These are phyloP conservation scores for Eidolon dupreanum DNA, from an alignment of 2,797 vertebrate genomes.

Conservation along the genomic window DNA sequence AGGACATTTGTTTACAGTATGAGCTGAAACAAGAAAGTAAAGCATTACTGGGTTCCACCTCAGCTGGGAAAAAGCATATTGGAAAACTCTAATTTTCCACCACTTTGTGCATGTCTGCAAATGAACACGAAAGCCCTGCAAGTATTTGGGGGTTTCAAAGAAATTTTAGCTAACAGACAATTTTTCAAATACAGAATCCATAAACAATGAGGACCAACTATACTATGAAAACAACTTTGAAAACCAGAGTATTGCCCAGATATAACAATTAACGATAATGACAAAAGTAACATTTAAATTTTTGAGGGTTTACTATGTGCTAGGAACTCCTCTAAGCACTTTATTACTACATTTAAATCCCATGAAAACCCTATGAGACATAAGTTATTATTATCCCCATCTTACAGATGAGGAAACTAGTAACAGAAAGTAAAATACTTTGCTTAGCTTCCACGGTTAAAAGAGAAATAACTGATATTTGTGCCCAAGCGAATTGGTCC, in stretches of 20 bases:
- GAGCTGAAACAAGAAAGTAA: neutral
- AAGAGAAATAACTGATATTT: neutral
- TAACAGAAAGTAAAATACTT: neutral
- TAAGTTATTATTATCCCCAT: neutral
- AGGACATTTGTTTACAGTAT: neutral
- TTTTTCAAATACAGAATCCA: neutral
- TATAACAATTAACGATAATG: neutral
- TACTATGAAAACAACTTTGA: neutral
- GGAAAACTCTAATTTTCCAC: neutral
- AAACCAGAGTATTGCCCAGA: neutral
- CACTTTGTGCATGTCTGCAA: neutral
- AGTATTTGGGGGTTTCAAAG: neutral
- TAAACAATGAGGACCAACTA: neutral
- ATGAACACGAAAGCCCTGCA: neutral
- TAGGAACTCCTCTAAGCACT: neutral
- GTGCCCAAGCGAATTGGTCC: neutral
- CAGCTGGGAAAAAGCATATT: fast-evolving
- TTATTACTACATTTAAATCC: neutral
- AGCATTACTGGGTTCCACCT: neutral
- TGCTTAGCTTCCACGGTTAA: neutral
- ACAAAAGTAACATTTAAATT: neutral
- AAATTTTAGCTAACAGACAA: neutral
- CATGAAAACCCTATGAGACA: neutral
- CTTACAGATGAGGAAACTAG: slow-evolving; percentile 17
- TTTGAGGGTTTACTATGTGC: neutral